Evolutionary conservation across 1,140 invertebrate species (phyloP), one percentile per base, ranked within the genome.

Genomic region (Gonioctena quinquepunctata): DNA sequence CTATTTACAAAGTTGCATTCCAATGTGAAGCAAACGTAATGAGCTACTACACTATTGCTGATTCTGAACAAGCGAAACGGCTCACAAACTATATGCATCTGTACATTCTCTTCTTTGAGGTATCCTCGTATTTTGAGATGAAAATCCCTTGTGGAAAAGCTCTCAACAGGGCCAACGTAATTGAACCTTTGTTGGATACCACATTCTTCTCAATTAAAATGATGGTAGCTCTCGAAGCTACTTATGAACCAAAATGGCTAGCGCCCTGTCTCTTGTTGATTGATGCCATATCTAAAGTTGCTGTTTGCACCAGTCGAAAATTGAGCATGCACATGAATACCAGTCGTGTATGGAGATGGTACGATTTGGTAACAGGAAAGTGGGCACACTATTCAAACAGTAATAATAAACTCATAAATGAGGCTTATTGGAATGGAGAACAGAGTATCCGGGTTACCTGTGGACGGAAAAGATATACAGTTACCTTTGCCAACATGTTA

Each of bases 351-450:
- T 96, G 94, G 94, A 93, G 94, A 77, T 96, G 93, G 93, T 95
- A 94, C 82, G 94, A 96, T 80, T 86, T 94, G 22, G 89, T 90
- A 13, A 90, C 89, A 8, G 92, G 93, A 5, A 91, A 92, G 77
- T 96, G 94, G 94, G 92, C 89, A 57, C 84, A 88, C 23, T 96
- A 96, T 77, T 90, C 90, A 1, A 81, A 88, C 2, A 77, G 86
- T 4, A 94, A 94, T 73, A 95, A 95, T 80, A 90, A 92, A 76
- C 84, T 90, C 0, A 95, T 96, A 28, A 93, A 95, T 77, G 91
- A 94, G 73, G 93, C 94, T 0, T 96, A 94, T 78, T 90, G 89
- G 84, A 86, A 87, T 61, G 93, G 93, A 1, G 93, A 95, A 71
- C 86, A 86, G 22, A 90, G 86, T 76, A 88, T 93, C 0, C 85